Evolutionary conservation across 2,797 vertebrate species (phyloP).

Genomic region (Scleropages formosus): DNA sequence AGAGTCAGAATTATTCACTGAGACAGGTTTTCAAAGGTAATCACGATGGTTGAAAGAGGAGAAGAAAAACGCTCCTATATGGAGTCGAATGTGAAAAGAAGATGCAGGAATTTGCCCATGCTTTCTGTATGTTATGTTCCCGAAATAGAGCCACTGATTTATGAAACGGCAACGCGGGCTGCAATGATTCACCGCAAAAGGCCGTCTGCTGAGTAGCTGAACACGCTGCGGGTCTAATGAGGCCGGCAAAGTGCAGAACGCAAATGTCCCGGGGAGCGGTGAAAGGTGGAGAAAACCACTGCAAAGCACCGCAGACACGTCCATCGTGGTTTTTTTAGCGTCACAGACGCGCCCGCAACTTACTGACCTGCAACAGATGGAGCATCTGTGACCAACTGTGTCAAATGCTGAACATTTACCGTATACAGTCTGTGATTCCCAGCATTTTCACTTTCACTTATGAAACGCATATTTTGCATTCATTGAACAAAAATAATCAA

Average conservation of each 20-base stretch:
- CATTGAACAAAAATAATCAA: too few species aligned
- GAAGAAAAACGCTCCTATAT: not conserved
- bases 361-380: not conserved
- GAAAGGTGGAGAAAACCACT: not conserved
- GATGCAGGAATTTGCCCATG: not conserved
- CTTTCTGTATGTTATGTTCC: not conserved
- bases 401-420: not conserved
- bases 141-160: not conserved
- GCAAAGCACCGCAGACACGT: not conserved
- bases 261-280: not conserved
- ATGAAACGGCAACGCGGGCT: not conserved
- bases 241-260: not conserved
- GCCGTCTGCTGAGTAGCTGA: conserved; percentile 4
- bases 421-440: too few species aligned
- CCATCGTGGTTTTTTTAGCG: not conserved
- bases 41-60: not conserved
- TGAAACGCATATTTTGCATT: too few species aligned
- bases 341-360: not conserved
- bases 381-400: not conserved
- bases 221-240: not conserved
- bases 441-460: too few species aligned
- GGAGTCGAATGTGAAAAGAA: not conserved
- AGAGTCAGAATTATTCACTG: not conserved
- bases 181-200: not conserved
- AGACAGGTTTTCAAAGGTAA: conserved; percentile 5